Conservation (phyloP, 64 coral and sea anemone genomes). For the Actinia equina region DNA sequence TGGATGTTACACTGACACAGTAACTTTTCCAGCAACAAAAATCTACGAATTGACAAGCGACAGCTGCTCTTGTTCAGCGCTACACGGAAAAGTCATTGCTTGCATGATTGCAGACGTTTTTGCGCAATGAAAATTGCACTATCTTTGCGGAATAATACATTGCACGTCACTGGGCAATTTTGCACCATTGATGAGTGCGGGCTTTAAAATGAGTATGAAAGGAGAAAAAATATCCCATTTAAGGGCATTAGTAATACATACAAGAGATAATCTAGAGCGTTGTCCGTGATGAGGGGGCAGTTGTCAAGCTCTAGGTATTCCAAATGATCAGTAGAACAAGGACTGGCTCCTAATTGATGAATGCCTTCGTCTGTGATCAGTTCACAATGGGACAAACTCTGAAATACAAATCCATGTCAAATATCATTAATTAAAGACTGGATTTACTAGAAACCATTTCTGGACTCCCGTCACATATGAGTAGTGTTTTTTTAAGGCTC, state of each 20-base stretch:
- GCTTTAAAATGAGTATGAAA: background rate
- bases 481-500: too few species aligned
- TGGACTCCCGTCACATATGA: too few species aligned
- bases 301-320: slow-evolving; percentile 95
- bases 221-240: background rate
- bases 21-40: too few species aligned
- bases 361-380: slow-evolving; percentile 94
- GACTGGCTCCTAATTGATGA: slow-evolving; percentile 76
- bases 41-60: too few species aligned
- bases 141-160: too few species aligned
- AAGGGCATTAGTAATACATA: slow-evolving; percentile 23
- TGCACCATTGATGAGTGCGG: too few species aligned
- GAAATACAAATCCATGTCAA: background rate
- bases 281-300: slow-evolving; percentile 94
- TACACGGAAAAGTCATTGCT: too few species aligned
- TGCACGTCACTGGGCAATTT: too few species aligned
- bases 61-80: too few species aligned
- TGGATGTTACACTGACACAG: too few species aligned
- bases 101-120: too few species aligned
- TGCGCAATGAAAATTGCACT: background rate
- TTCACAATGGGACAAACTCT: slow-evolving; percentile 99
- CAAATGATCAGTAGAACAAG: slow-evolving; percentile 83
- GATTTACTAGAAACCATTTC: too few species aligned
- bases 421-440: background rate
- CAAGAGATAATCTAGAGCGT: slow-evolving; percentile 94